Evolutionary conservation across 2,797 vertebrate species (phyloP).

Genomic region (Lindbergichthys nudifrons): DNA sequence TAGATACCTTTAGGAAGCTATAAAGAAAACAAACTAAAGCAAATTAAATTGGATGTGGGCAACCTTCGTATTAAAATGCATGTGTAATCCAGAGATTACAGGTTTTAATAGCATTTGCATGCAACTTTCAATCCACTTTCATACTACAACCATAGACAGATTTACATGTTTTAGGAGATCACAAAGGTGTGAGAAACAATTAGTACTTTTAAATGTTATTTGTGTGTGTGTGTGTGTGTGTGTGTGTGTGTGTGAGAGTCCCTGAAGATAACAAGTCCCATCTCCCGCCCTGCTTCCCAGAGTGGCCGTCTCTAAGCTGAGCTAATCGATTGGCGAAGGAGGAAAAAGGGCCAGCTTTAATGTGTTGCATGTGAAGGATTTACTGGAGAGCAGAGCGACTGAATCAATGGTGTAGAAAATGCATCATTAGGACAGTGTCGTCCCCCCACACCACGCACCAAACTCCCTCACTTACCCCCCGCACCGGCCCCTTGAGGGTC

Average conservation of each 20-base stretch:
- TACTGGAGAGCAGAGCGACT: conserved; percentile 82
- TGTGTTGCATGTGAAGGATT: conserved; percentile 88
- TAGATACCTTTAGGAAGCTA: neutral
- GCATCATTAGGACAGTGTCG: conserved; percentile 84
- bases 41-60: conserved; percentile 1
- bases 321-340: conserved; percentile 84
- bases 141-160: neutral
- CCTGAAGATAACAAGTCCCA: conserved; percentile 74
- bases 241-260: conserved; percentile 24
- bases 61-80: conserved; percentile 26
- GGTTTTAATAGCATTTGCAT: conserved; percentile 35
- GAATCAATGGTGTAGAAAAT: conserved; percentile 88
- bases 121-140: conserved; percentile 19
- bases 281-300: conserved; percentile 69
- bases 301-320: conserved; percentile 78
- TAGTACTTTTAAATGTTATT: conserved; percentile 29
- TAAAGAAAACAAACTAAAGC: neutral
- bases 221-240: conserved; percentile 9
- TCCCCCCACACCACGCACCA: conserved; percentile 30
- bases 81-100: conserved; percentile 47
- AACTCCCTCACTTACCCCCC: neutral
- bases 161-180: neutral
- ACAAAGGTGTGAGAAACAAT: conserved; percentile 15
- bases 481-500: conserved; percentile 42
- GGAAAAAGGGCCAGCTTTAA: conserved; percentile 83